Percentiles rank a stretch among this genome's conserved stretches.
These are phyloP conservation scores for Tinamus guttatus DNA, from an alignment of 2,113 vertebrate genomes.

Conservation along the genomic window DNA sequence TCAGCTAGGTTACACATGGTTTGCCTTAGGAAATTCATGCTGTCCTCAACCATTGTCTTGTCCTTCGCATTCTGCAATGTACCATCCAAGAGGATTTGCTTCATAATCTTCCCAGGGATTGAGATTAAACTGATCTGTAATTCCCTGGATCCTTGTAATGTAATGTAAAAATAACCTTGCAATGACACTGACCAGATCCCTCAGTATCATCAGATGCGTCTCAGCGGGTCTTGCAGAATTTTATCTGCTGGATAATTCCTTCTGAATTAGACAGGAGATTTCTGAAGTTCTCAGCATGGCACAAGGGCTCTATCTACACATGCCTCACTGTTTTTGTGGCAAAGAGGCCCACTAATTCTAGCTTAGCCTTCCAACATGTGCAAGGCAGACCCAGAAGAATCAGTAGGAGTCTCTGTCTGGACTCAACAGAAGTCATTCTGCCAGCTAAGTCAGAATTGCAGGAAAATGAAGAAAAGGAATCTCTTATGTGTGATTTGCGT, in stretches of 20 bases:
- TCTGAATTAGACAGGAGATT: neutral
- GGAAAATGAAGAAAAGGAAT: neutral
- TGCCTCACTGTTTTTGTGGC: neutral
- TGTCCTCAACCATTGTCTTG: neutral
- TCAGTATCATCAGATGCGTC: neutral
- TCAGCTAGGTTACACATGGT: neutral
- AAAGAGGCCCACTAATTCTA: neutral
- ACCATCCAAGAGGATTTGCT: neutral
- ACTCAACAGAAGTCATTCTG: neutral
- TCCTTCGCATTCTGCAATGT: neutral
- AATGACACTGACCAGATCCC: neutral
- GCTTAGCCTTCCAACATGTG: neutral
- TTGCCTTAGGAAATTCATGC: neutral
- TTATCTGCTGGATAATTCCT: neutral
- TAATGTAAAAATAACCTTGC: neutral
- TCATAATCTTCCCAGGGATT: neutral
- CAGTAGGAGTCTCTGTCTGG: neutral
- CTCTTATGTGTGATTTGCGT: neutral
- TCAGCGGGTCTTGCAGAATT: neutral
- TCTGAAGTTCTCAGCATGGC: neutral
- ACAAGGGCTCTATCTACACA: neutral
- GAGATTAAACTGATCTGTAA: neutral
- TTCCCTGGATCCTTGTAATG: neutral
- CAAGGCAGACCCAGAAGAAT: neutral
- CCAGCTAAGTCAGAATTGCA: neutral